phyloP scores from a whole-genome alignment of 2,797 vertebrate genomes.

The Rhyacichthys aspro region DNA sequence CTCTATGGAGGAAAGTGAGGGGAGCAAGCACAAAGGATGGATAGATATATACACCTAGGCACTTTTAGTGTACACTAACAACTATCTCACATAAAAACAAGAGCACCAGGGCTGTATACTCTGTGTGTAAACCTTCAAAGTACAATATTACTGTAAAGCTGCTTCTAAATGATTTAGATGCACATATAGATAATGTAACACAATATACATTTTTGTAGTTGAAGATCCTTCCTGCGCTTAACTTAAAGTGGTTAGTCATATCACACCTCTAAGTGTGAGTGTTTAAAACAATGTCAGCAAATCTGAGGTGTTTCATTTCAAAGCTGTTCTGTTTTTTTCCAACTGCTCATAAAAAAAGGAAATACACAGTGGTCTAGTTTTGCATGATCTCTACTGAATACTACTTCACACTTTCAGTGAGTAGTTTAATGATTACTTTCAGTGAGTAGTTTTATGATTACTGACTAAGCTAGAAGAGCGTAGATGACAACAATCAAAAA shows the following conservation, averaged over 20 bases:
- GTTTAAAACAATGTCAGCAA: constrained; percentile 2
- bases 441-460: constrained; percentile 24
- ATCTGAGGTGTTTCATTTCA: constrained; percentile 20
- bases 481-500: constrained; percentile 35
- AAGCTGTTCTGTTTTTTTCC: constrained; percentile 4
- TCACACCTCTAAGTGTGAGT: constrained; percentile 8
- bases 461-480: constrained; percentile 17
- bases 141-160: background rate
- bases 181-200: background rate
- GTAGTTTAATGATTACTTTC: constrained; percentile 43
- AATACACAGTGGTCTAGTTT: background rate
- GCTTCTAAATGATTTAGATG: background rate
- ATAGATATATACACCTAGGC: constrained; percentile 46
- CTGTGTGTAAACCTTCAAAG: background rate
- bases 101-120: background rate
- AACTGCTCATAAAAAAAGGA: background rate
- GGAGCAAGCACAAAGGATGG: constrained; percentile 20
- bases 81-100: constrained; percentile 2
- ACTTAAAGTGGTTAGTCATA: background rate
- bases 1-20: constrained; percentile 45
- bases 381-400: constrained; percentile 12
- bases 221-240: background rate
- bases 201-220: background rate
- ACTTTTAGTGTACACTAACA: constrained; percentile 33
- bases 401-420: constrained; percentile 11